Base-by-base conservation (phyloP, 1,140 invertebrate genomes). In the Apis cerana region DNA sequence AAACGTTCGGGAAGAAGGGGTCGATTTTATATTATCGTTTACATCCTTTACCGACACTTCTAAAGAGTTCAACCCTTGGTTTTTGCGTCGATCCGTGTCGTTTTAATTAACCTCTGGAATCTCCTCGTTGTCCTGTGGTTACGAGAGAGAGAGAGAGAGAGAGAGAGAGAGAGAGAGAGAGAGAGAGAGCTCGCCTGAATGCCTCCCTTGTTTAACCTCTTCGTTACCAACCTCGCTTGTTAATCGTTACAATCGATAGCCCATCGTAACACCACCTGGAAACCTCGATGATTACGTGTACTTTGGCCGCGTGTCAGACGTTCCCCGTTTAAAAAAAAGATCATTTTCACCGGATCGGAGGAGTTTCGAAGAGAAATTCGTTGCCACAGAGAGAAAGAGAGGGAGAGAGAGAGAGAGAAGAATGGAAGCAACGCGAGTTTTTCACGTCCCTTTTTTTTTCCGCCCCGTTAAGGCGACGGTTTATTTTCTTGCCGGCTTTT, bases 21-120 rank as follows among this genome's bases (percentile, higher is more conserved):
- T 65, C 84, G 82, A 87, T 88, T 88, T 87, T 84, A 84, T 87
- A 65, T 65, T 23, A 52, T n/a, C n/a, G 43, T 43, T 74, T 72
- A 56, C 80, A 72, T 62, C 27, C 27, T 43, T n/a, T 48, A 43
- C 54, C 50, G 61, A 43, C 70, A 17, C 33, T 33, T 33, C 48
- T n/a, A 13, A 50, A 8, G 48, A 3, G 21, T 2, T 1, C 43
- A 9, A n/a, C 52, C 21, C 17, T 21, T 48, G n/a, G 5, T 50
- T 21, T 17, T 54, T 50, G 1, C 19, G 0, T 17, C 13, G 67
- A 15, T 27, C 50, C n/a, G 69, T 27, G 70, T 74, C 52, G 69
- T 80, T 74, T 74, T 65, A 80, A 75, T 65, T 80, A 65, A 13
- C 23, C 21, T 15, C 50, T 9, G 12, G 61, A 43, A 23, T n/a